Evolutionary conservation across 2,888 invertebrate genomes (phyloP), one percentile per base, ranked within the genome.

Genomic region (Dastarcus helophoroides): DNA sequence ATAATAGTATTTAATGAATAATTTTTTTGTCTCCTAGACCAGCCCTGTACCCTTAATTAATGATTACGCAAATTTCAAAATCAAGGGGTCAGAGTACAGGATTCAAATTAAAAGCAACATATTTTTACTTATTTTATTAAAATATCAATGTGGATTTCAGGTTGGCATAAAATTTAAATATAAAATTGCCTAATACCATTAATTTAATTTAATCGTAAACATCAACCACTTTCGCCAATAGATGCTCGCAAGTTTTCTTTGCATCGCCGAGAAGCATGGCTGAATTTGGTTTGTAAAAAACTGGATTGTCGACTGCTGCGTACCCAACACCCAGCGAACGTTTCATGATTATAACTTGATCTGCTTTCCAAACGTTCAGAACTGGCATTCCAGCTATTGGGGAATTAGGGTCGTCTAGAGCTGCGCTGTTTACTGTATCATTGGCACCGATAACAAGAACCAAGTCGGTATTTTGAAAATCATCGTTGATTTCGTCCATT

Each of bases 361-460:
- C 77, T 1, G 88, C 71, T 47, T 79, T 76, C 89, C 89, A 90
- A 3, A 90, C 89, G 62, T 78, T 73, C 24, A 90, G 69, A 1
- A 90, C 89, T 0, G 89, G 89, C 90, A 90, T 90, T 11, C 36
- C 89, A 14, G 89, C 89, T 47, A 90, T 90, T 26, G 86, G 84
- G 2, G 85, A 86, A 57, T 86, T 82, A 11, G 89, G 89, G 55
- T 90, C 89, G 48, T 85, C 84, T 58, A 89, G 79, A 12, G 90
- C 88, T 1, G 88, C 86, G 38, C 84, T 84, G 64, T 90, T 90
- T 8, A 89, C 88, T 0, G 89, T 90, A 58, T 90, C 90, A 51
- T 90, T 90, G 9, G 89, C 89, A 38, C 89, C 76, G 54, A 88
- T 86, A 12, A 89, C 88, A 28, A 90, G 64, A 1, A 81, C 84